Evolutionary conservation across 2,888 invertebrate genomes (phyloP).

Genomic region (Tipula vernalis): DNA sequence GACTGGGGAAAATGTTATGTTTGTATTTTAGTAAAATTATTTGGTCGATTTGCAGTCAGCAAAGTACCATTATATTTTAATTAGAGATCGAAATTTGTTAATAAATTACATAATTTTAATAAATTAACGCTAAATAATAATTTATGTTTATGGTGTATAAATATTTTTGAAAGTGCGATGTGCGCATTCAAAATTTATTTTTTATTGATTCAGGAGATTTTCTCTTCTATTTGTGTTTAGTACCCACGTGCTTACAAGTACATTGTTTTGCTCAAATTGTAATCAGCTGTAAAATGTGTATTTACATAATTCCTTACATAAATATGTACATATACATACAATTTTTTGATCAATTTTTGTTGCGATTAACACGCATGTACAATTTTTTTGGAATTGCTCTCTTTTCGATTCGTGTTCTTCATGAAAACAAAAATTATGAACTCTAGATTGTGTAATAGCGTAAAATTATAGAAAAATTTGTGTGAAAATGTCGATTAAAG

Average conservation of each 20-base stretch:
- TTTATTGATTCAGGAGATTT: neutral
- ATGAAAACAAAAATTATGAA: neutral
- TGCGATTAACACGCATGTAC: neutral
- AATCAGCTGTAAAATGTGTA: neutral
- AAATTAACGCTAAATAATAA: neutral
- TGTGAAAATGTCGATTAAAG: neutral
- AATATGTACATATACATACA: no score
- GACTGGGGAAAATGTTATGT: neutral
- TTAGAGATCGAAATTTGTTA: neutral
- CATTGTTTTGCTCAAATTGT: neutral
- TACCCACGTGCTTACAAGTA: neutral
- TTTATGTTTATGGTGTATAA: neutral
- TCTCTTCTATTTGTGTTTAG: neutral
- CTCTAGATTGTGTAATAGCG: neutral
- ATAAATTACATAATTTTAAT: neutral
- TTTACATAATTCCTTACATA: neutral
- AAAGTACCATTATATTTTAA: neutral
- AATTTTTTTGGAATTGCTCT: neutral
- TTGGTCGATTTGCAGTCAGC: neutral
- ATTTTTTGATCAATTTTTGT: neutral
- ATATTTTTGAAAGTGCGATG: neutral
- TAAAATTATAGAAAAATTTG: neutral
- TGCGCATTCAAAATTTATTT: neutral
- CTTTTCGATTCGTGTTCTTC: neutral
- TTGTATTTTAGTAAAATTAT: neutral